These are phyloP conservation scores for Opisthograptis luteolata DNA, from an alignment of 2,888 invertebrate genomes.

Conservation along the genomic window DNA sequence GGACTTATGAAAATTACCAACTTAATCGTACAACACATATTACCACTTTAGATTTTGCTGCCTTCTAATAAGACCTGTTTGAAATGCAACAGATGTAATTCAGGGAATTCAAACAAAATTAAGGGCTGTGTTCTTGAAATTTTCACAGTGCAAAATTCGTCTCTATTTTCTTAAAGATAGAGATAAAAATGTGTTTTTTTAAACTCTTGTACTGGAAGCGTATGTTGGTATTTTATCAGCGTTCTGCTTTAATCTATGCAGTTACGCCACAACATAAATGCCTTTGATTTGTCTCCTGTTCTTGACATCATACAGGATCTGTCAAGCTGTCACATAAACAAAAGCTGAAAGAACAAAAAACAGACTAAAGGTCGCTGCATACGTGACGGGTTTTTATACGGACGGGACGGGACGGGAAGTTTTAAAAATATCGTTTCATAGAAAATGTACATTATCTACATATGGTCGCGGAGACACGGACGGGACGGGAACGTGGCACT, in stretches of 20 bases:
- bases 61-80: not conserved
- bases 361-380: too few species aligned
- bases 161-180: not conserved
- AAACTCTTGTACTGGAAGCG: too few species aligned
- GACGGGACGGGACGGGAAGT: too few species aligned
- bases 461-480: too few species aligned
- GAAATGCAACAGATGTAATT: not conserved
- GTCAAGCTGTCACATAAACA: not conserved
- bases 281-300: slow-evolving; percentile 63
- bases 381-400: too few species aligned
- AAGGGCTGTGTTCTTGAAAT: not conserved
- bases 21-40: not conserved
- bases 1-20: slow-evolving; percentile 25
- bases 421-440: too few species aligned
- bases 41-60: slow-evolving; percentile 1
- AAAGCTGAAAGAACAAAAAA: too few species aligned
- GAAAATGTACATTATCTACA: too few species aligned
- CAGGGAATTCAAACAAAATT: not conserved
- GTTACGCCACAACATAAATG: slow-evolving; percentile 52
- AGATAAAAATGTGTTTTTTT: slow-evolving; percentile 34
- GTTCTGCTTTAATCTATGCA: slow-evolving; percentile 63
- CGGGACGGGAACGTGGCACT: too few species aligned
- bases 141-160: not conserved
- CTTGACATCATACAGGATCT: slow-evolving; percentile 31
- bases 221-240: slow-evolving; percentile 51